Evolutionary conservation across 2,888 invertebrate species (phyloP), one percentile per base, ranked within the genome.

Genomic region (Cephus runcator): DNA sequence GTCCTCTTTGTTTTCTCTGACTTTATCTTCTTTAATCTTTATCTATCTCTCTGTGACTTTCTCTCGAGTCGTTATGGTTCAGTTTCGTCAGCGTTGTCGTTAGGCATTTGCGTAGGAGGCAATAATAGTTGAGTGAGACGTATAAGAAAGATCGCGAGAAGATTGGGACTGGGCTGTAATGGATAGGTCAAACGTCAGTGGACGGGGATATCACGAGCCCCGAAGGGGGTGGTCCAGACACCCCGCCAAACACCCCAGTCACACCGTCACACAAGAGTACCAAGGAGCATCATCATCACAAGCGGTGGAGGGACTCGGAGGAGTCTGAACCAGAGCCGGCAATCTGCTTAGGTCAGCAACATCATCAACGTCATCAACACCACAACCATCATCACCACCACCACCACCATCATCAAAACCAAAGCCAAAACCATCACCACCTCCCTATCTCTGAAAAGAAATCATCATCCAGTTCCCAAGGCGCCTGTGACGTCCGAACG

Each of bases 351-450:
- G 91, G 91, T 91, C 83, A 81, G 82, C 88, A 88, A 85, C 86
- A 88, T 79, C 86, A 85, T 73, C 80, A 83, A 74, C 89, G 81
- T 75, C 85, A 85, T 74, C 84, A 85, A 40, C 81, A 79, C 73
- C 84, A 85, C 83, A 86, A 93, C 92, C 87, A 92, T 92, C 83
- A 93, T 92, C 80, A 93, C 92, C 76, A 92, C 92, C 91, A 92
- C 92, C 91, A 93, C 92, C 91, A 93, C 92, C 78, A 93, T 92
- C 81, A 83, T 56, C 81, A 86, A 76, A 77, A 81, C 81, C 80
- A 81, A 75, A 79, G 81, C 77, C 84, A 84, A 75, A 81, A 83
- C 78, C 82, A 83, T 80, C 79, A 77, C 77, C 79, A 77, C 77
- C 79, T 77, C 83, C 89, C 83, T 84, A 86, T 84, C 87, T 88